Percentiles rank a stretch among this genome's conserved stretches.
Evolutionary conservation across 1,140 invertebrate species (phyloP).

Genomic region (Galleria mellonella): DNA sequence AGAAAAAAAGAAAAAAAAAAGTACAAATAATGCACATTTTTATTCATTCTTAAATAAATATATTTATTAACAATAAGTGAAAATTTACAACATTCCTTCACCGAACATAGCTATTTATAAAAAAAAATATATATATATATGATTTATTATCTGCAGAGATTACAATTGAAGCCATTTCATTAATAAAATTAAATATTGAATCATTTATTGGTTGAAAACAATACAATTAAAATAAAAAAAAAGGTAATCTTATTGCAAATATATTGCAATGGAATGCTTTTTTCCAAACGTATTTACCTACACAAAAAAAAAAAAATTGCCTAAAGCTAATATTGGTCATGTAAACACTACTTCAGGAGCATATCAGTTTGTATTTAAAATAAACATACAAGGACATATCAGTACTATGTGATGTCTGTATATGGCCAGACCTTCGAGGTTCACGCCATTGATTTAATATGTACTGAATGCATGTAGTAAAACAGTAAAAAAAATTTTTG

Average conservation of each 20-base stretch:
- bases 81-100: constrained; percentile 55
- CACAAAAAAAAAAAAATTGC: too few relatives aligned
- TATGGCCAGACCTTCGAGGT: too few relatives aligned
- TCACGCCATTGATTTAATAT: too few relatives aligned
- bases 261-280: constrained; percentile 5
- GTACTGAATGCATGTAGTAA: too few relatives aligned
- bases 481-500: too few relatives aligned
- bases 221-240: not conserved
- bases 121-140: constrained; percentile 17
- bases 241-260: constrained; percentile 1
- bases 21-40: constrained; percentile 55
- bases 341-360: too few relatives aligned
- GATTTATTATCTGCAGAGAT: too few relatives aligned
- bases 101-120: constrained; percentile 23
- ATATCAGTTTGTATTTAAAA: too few relatives aligned
- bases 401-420: too few relatives aligned
- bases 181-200: not conserved
- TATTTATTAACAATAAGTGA: constrained; percentile 46
- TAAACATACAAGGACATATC: too few relatives aligned
- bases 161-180: not conserved
- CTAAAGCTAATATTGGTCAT: too few relatives aligned
- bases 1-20: not conserved
- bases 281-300: not conserved
- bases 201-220: too few relatives aligned
- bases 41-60: constrained; percentile 64